Percentiles rank a stretch among this genome's conserved stretches.
phyloP scores from a whole-genome alignment of 1,140 invertebrate genomes.

The Colletes latitarsis region DNA sequence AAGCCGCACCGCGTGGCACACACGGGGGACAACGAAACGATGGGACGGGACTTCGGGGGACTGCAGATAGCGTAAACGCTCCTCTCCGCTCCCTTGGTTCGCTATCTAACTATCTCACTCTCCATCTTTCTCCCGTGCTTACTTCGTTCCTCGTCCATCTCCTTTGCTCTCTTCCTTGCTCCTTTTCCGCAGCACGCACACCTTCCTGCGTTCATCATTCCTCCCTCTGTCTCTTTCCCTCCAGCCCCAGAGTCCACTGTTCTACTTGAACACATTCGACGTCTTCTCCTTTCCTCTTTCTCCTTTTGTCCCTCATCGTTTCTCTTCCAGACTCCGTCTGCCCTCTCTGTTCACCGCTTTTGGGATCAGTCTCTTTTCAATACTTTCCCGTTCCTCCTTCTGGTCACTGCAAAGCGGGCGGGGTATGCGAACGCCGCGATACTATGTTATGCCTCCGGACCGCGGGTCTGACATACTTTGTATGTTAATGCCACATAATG shows the following conservation, averaged over 20 bases:
- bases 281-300: constrained; percentile 15
- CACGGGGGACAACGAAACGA: constrained; percentile 63
- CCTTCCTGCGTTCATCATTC: constrained; percentile 57
- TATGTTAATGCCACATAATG: constrained; percentile 82
- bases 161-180: constrained; percentile 15
- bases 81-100: constrained; percentile 51
- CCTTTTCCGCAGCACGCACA: constrained; percentile 50
- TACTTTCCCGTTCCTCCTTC: constrained; percentile 26
- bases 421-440: constrained; percentile 74
- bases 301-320: constrained; percentile 15
- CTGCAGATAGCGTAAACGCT: constrained; percentile 69
- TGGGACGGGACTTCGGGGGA: constrained; percentile 61
- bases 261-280: constrained; percentile 37
- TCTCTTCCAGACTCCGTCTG: background rate
- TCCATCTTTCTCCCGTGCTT: constrained; percentile 57
- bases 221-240: constrained; percentile 32
- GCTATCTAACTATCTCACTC: constrained; percentile 30
- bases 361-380: constrained; percentile 40
- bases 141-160: constrained; percentile 31
- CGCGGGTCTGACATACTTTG: constrained; percentile 81
- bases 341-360: constrained; percentile 21
- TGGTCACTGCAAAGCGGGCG: constrained; percentile 55
- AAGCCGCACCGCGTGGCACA: constrained; percentile 75
- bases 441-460: constrained; percentile 79
- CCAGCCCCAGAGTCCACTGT: background rate